Conservation (phyloP, 2,113 vertebrate genomes). For the Macaca nemestrina region DNA sequence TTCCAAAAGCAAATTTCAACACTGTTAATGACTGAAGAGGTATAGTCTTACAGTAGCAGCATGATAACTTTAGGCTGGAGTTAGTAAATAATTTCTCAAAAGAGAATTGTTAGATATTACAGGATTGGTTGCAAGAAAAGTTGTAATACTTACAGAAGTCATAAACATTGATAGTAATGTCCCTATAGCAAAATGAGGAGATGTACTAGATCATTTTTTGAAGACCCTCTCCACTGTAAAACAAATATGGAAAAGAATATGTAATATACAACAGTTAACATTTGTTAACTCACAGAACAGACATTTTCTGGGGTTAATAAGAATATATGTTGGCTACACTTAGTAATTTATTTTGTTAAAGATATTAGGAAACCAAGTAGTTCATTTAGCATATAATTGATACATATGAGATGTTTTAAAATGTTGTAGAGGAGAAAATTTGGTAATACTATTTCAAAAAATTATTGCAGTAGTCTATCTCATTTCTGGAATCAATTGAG, state of each 20-base stretch:
- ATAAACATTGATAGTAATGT: neutral
- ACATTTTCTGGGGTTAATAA: neutral
- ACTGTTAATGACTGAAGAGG: neutral
- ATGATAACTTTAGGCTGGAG: neutral
- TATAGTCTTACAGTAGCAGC: neutral
- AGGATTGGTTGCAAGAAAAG: neutral
- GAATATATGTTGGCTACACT: neutral
- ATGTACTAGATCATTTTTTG: neutral
- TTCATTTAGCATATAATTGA: constrained; percentile 12
- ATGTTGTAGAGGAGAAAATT: constrained; percentile 32
- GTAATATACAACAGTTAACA: neutral
- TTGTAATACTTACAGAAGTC: neutral
- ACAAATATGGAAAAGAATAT: neutral
- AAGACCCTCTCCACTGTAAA: neutral
- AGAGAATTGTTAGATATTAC: neutral
- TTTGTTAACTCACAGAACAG: constrained; percentile 6
- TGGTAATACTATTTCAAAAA: constrained; percentile 36
- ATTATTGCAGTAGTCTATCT: neutral
- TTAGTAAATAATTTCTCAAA: neutral
- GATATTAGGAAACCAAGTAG: neutral
- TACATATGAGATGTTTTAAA: neutral
- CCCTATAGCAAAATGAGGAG: neutral
- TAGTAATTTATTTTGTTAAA: constrained; percentile 22
- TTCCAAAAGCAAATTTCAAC: constrained; percentile 45
- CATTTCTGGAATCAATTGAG: neutral